phyloP scores from a whole-genome alignment of 2,113 vertebrate species.

The Tenebrosternarchus preto region DNA sequence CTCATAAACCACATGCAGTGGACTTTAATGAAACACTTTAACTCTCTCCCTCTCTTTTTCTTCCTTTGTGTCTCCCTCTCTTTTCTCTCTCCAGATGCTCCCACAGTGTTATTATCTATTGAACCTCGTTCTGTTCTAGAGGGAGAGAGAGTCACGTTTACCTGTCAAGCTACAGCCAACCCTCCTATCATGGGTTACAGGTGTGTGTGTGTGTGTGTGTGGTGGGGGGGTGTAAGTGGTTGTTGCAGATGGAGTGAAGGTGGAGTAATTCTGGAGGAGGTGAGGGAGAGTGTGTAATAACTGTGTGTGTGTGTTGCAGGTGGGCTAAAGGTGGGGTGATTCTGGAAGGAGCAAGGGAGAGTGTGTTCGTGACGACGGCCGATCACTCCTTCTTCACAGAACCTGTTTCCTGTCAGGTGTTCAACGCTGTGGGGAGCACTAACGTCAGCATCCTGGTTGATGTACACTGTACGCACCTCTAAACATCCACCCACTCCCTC shows the following conservation, averaged over 20 bases:
- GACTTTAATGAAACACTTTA: neutral
- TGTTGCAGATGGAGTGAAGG: slow-evolving; percentile 52
- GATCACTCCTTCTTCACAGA: slow-evolving; percentile 97
- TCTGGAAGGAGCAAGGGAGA: slow-evolving; percentile 36
- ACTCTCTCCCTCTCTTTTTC: neutral
- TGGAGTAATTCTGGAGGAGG: slow-evolving; percentile 36
- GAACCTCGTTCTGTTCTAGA: slow-evolving; percentile 93
- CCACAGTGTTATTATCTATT: slow-evolving; percentile 88
- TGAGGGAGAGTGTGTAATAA: slow-evolving; percentile 14
- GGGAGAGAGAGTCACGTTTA: slow-evolving; percentile 89
- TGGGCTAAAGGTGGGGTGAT: slow-evolving; percentile 54
- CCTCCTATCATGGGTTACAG: slow-evolving; percentile 92
- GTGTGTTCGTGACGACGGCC: slow-evolving; percentile 83
- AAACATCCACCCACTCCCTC: neutral
- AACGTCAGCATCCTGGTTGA: slow-evolving; percentile 97
- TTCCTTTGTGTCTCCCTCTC: neutral
- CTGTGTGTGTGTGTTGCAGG: slow-evolving; percentile 40
- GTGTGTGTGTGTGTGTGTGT: slow-evolving; percentile 67
- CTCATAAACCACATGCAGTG: neutral
- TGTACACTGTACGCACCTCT: slow-evolving; percentile 87
- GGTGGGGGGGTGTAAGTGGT: slow-evolving; percentile 6
- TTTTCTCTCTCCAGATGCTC: slow-evolving; percentile 76
- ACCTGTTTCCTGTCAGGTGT: slow-evolving; percentile 93
- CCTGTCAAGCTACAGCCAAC: slow-evolving; percentile 89
- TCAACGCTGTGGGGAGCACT: slow-evolving; percentile 93